Evolutionary conservation across 2,888 invertebrate genomes (phyloP).

Genomic region (Ctena decussata): DNA sequence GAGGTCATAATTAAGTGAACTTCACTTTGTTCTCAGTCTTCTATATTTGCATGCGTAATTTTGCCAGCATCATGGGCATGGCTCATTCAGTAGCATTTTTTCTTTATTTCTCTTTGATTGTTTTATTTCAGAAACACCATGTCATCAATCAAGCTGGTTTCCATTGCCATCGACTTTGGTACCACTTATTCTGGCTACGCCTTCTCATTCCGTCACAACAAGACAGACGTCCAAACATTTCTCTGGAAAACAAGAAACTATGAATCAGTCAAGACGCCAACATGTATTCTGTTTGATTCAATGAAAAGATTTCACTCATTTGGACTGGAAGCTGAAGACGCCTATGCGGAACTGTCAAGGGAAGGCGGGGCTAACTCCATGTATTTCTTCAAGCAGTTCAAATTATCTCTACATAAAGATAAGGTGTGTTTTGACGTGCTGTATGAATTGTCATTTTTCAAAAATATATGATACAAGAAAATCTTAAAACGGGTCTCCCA

Average conservation of each 20-base stretch:
- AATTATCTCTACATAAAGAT: neutral
- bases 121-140: too few species aligned
- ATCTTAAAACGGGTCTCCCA: too few species aligned
- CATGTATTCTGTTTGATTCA: neutral
- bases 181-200: neutral
- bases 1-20: too few species aligned
- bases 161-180: neutral
- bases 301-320: neutral
- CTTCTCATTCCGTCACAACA: neutral
- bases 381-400: neutral
- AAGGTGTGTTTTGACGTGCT: too few species aligned
- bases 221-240: neutral
- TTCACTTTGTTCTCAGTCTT: too few species aligned
- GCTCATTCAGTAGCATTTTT: too few species aligned
- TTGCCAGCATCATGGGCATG: too few species aligned
- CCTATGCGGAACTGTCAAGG: neutral
- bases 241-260: neutral
- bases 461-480: too few species aligned
- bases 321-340: neutral
- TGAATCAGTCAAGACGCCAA: neutral
- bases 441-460: too few species aligned
- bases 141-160: neutral
- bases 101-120: too few species aligned
- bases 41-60: too few species aligned
- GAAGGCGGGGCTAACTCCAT: neutral